Evolutionary conservation across 35 echinoderm and acorn worm species (phyloP), one percentile per base, ranked within the genome.

Genomic region (Amphiura filiformis): DNA sequence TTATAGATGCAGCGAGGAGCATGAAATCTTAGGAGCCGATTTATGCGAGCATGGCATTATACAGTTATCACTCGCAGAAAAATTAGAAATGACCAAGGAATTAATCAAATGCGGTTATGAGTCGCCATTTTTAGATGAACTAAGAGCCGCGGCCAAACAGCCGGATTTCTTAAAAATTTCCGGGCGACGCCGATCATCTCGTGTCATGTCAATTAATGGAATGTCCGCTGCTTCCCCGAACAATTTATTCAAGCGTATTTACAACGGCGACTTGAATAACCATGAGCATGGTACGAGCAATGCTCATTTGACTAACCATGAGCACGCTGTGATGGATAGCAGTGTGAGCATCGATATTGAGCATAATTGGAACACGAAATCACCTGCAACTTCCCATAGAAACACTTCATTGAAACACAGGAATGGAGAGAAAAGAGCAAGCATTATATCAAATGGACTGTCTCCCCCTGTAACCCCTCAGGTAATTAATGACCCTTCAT

Each of bases 1-100:
- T 31, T 36, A 12, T 77, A 93, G 95, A 39, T 91, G 92, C 57
- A 85, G 81, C 13, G 88, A 86, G 3, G 88, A 94, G 36, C 65
- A 94, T 37, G 95, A 97, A 80, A 97, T 97, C 38, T 57, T 97
- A 12, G 95, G 95, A 7, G 92, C 95, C 35, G 95, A 97, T 36
- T 89, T 97, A 38, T 78, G 85, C 37, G 95, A 97, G 70, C 95
- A 97, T 56, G 95, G 94, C 0, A 96, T 96, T 61, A 86, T 91
- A 79, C 90, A 87, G 44, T 40, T 82, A 18, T 87, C 42, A 23
- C 28, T 17, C 5, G 88, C 91, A 11, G 93, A 94, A 26, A 76
- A 84, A 14, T 33, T 79, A 13, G 33, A 34, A n/a, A 35, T 91
- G 31, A 83, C 80, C 65, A 80, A 83, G 28, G 84, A 94, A 65